A percentile compares a stretch with the other conserved stretches of the same genome.
phyloP scores from a whole-genome alignment of 30 jellyfish, hydroid and myxozoan species.

The Mastigias papua region DNA sequence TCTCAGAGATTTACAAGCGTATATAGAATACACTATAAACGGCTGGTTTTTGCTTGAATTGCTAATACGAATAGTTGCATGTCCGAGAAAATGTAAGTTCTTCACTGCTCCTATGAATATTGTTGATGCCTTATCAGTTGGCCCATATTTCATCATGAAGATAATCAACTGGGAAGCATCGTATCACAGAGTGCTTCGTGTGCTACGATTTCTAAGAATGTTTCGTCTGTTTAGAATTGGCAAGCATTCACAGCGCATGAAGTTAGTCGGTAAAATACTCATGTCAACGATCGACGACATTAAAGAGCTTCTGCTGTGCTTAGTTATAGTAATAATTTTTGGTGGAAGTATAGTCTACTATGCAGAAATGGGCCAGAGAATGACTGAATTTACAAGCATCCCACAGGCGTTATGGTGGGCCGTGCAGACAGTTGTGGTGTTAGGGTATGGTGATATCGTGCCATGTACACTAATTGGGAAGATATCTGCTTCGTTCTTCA shows the following conservation, averaged over 20 bases:
- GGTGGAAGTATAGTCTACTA: conserved; percentile 92
- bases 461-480: conserved; percentile 90
- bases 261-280: conserved; percentile 82
- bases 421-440: conserved; percentile 91
- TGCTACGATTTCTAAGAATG: conserved; percentile 77
- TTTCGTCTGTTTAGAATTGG: conserved; percentile 84
- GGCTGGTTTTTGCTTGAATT: conserved; percentile 87
- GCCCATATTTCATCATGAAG: conserved; percentile 77
- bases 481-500: conserved; percentile 81
- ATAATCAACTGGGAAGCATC: conserved; percentile 19
- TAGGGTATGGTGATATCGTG: conserved; percentile 97
- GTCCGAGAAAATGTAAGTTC: conserved; percentile 77
- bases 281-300: conserved; percentile 90
- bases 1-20: background rate
- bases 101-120: conserved; percentile 66
- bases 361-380: conserved; percentile 61
- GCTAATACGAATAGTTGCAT: conserved; percentile 34
- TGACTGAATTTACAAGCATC: conserved; percentile 76
- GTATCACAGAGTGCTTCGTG: conserved; percentile 65
- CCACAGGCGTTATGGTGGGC: conserved; percentile 99
- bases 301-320: conserved; percentile 83
- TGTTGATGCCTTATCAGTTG: conserved; percentile 80
- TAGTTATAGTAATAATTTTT: conserved; percentile 74
- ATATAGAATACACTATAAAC: conserved; percentile 42
- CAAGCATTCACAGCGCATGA: conserved; percentile 82